phyloP scores from a whole-genome alignment of 1,140 invertebrate genomes.

The Drosophila teissieri region DNA sequence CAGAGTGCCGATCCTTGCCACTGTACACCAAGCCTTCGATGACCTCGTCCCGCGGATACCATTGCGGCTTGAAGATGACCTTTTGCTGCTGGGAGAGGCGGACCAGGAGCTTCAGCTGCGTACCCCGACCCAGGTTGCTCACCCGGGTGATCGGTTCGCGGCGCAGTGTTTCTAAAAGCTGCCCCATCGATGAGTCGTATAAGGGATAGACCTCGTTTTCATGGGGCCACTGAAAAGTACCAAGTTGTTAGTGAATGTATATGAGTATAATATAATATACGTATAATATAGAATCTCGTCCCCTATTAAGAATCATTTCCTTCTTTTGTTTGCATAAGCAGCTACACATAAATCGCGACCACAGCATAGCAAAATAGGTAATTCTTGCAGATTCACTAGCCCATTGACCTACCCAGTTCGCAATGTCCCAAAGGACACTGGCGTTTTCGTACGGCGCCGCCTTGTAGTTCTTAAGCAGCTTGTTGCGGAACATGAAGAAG shows the following conservation, averaged over 20 bases:
- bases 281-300: too few relatives aligned
- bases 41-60: slow-evolving; percentile 91
- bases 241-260: too few relatives aligned
- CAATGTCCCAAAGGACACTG: slow-evolving; percentile 82
- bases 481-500: slow-evolving; percentile 83
- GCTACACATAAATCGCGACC: background rate
- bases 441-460: slow-evolving; percentile 74
- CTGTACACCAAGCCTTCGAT: slow-evolving; percentile 93
- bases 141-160: slow-evolving; percentile 89
- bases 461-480: slow-evolving; percentile 82
- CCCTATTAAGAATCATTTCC: background rate
- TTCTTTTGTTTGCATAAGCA: background rate
- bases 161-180: slow-evolving; percentile 89
- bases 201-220: slow-evolving; percentile 88
- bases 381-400: background rate
- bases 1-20: slow-evolving; percentile 95
- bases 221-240: slow-evolving; percentile 88
- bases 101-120: slow-evolving; percentile 94
- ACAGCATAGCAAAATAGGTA: too few relatives aligned
- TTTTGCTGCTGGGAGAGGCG: slow-evolving; percentile 91
- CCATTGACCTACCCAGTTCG: slow-evolving; percentile 78
- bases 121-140: slow-evolving; percentile 92
- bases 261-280: too few relatives aligned
- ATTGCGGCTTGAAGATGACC: slow-evolving; percentile 95
- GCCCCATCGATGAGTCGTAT: slow-evolving; percentile 88